phyloP scores from a whole-genome alignment of 2,888 invertebrate species.

The Synergus itoensis region DNA sequence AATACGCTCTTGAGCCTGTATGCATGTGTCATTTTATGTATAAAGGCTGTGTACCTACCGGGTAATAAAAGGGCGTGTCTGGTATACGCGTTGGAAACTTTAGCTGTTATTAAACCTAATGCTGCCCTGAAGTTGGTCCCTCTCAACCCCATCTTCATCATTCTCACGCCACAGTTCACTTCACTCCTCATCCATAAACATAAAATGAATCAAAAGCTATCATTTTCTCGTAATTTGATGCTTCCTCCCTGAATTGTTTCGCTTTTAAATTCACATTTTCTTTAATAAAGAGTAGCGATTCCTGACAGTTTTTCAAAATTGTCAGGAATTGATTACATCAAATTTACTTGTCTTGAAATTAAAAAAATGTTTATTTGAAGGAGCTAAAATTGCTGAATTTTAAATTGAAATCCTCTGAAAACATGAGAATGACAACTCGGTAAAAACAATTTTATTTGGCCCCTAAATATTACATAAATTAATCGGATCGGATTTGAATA shows the following conservation, averaged over 20 bases:
- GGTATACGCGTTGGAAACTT: slow-evolving; percentile 47
- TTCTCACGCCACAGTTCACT: slow-evolving; percentile 18
- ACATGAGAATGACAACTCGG: too few species aligned
- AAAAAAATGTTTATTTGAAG: too few species aligned
- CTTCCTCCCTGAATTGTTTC: neutral
- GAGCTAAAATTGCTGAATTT: too few species aligned
- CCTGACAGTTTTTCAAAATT: too few species aligned
- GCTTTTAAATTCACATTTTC: neutral
- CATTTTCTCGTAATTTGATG: neutral
- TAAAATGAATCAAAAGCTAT: neutral
- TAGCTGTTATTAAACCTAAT: slow-evolving; percentile 61
- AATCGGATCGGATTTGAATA: too few species aligned
- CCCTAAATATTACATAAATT: too few species aligned
- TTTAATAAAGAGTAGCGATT: too few species aligned
- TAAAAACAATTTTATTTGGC: too few species aligned
- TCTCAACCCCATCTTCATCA: slow-evolving; percentile 16
- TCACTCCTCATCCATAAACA: neutral
- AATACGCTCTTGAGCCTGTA: slow-evolving; percentile 55
- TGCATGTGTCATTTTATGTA: slow-evolving; percentile 52
- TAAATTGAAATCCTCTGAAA: too few species aligned
- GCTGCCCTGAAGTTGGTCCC: slow-evolving; percentile 13
- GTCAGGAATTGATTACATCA: too few species aligned
- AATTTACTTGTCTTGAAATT: too few species aligned
- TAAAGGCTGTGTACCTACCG: slow-evolving; percentile 49
- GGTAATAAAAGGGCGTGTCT: slow-evolving; percentile 62